Evolutionary conservation across 2,113 vertebrate genomes (phyloP), one percentile per base, ranked within the genome.

Genomic region (Menura novaehollandiae): DNA sequence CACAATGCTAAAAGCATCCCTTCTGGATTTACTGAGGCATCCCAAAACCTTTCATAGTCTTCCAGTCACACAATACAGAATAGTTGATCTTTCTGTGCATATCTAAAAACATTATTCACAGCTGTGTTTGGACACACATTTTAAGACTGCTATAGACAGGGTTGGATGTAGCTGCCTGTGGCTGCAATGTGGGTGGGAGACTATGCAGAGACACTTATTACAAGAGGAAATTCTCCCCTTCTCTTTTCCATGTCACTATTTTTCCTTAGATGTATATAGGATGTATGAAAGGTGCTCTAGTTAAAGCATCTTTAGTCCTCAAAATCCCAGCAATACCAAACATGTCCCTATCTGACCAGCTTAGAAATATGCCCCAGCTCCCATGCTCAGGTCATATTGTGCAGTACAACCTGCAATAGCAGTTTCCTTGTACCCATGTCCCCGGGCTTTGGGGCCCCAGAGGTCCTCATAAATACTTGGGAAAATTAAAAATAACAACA

Each of bases 121-220:
- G 82, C 67, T 95, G 85, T 94, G 75, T 91, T 96, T 96, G 92
- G 75, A 86, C 67, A 81, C 59, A 66, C 18, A 41, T 85, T 83
- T 90, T 74, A 64, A 87, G 67, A 30, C 55, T 77, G 55, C 39
- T 74, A 2, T 33, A 79, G 88, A 41, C 59, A 68, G 72, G 43
- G 32, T 7, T 94, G 71, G 46, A 55, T 66, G 62, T 76, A 85
- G 81, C 56, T 89, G 88, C 74, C 78, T 37, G 49, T 69, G 91
- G 67, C 71, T 93, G 53, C 32, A 0, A 22, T 32, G 71, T 94
- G 92, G 85, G 90, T 93, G 95, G 95, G 83, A 94, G n/a, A 28
- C 58, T 46, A 11, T 49, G 22, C 52, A 84, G 49, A 71, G 63
- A 85, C n/a, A 72, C 71, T 63, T 16, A 24, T 49, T 49, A 49